phyloP scores from a whole-genome alignment of 2,113 vertebrate genomes.

The Colaptes auratus region DNA sequence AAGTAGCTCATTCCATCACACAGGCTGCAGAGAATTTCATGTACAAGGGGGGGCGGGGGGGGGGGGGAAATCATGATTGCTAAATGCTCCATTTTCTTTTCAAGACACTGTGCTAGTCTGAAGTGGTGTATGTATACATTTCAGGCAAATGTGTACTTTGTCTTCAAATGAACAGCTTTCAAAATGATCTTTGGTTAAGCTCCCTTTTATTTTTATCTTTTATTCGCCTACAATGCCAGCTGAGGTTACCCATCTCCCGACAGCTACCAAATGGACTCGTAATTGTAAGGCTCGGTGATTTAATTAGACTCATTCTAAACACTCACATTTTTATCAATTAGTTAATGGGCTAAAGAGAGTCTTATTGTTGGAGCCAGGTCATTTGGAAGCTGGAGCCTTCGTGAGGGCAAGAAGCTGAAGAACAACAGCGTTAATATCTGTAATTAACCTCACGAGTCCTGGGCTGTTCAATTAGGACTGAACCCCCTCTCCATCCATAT shows the following conservation, averaged over 20 bases:
- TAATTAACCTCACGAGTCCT: conserved; percentile 85
- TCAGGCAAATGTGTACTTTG: conserved; percentile 80
- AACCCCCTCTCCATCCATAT: conserved; percentile 74
- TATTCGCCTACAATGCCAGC: conserved; percentile 78
- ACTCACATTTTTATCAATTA: conserved; percentile 89
- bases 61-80: conserved; percentile 20
- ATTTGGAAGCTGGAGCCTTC: conserved; percentile 84
- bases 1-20: conserved; percentile 72
- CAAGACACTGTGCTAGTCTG: conserved; percentile 66
- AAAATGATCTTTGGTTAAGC: conserved; percentile 82
- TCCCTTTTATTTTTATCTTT: conserved; percentile 82
- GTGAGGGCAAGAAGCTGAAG: conserved; percentile 83
- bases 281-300: conserved; percentile 84
- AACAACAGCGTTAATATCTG: conserved; percentile 82
- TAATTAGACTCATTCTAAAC: conserved; percentile 87
- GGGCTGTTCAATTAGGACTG: conserved; percentile 79
- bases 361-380: conserved; percentile 84
- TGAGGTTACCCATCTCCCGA: conserved; percentile 82
- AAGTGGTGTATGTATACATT: conserved; percentile 77
- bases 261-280: conserved; percentile 81
- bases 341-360: conserved; percentile 86
- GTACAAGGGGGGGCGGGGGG: background rate
- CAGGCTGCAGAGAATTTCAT: conserved; percentile 58
- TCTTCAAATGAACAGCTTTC: conserved; percentile 83
- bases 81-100: conserved; percentile 72